Base-by-base conservation (phyloP, 2,888 invertebrate genomes). In the Phragmatobia fuliginosa region DNA sequence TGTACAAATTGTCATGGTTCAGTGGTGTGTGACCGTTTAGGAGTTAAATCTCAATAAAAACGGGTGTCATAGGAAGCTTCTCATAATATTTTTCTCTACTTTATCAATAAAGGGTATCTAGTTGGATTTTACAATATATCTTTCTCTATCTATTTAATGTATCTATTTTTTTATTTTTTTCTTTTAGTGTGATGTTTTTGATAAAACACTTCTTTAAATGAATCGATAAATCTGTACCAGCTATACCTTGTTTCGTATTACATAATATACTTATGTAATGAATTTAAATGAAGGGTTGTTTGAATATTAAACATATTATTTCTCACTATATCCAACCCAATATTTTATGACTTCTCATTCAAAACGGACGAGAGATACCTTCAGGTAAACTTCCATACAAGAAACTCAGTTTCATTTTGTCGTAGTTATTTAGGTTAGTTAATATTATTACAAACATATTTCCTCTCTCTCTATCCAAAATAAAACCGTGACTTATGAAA, bases 1-100 rank as follows among this genome's bases (percentile, higher is more conserved):
- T 70, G 72, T 69, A 64, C 62, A 52, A 67, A 73, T 75, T 64
- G 52, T 67, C 18, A 31, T 25, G 45, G 41, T 28, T 25, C 41
- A 31, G 66, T 36, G 32, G 41, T 49, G 41, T 49, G 41, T 7
- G 31, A 52, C 28, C 36, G 58, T 32, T 63, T 18, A 14, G n/a
- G 45, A 21, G 52, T 60, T 18, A 31, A 68, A 60, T 64, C 56
- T 62, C 52, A n/a, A 8, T 21, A 21, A 21, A 45, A 0, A 7
- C 21, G 18, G 45, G 21, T 45, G 21, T 45, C 6, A n/a, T 45
- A 45, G 21, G 2, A 41, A 41, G 41, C 18, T 2, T 16, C 18
- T 18, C 6, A 41, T 41, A 41, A 18, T 18, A 18, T 41, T 41
- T 38, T 41, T 41, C 14, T 41, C 18, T 41, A 41, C 14, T 41